Evolutionary conservation across 2,797 vertebrate genomes (phyloP), one percentile per base, ranked within the genome.

Genomic region (Rhinogobio ventralis): DNA sequence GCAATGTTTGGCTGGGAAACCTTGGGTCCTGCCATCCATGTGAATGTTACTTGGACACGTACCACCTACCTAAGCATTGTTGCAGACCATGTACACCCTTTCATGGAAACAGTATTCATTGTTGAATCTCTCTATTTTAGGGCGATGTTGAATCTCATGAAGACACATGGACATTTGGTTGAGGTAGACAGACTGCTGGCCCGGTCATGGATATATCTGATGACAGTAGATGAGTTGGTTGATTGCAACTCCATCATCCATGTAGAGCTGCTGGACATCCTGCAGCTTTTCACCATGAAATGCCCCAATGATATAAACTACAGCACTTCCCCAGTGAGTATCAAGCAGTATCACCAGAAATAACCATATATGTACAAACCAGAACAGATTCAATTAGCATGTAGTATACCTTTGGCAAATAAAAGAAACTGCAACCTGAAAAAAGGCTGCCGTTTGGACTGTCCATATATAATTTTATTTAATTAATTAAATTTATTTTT

Each of bases 171-270:
- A 19, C 86, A 95, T 87, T 49, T 99, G 89, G 88, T 96, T 86
- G 67, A 91, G 0, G 36, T 95, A 0, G 96, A 99, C n/a, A 1
- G 1, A 5, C 81, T 90, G 23, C 90, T 95, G 57, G 86, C 94
- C 87, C 95, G 94, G 0, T 96, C 97, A 25, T 97, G 95, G 94
- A 91, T 97, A 85, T 96, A 82, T 73, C 78, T 98, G 87, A 81
- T 98, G 80, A 89, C 94, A 23, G 11, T 96, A 4, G 25, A 77
- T 0, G 66, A 85, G 0, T 87, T 96, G 78, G 1, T 30, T 0
- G 90, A 93, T 1, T 95, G 93, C 86, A 49, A 94, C 14, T 15
- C 0, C 1, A 30, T 10, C 1, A 49, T 92, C 9, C 90, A 90
- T 0, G 17, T 85, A 2, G 89, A 93, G 6, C 86, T 97, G 20